phyloP scores from a whole-genome alignment of 2,113 vertebrate species.

The cat (Felis catus) region F.catus_Fca126_mat1.0 CM031413.1:156341501-156342000 shows the following conservation, averaged over 20 bases:
- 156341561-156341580: not conserved
- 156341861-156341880: not conserved
- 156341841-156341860: not conserved
- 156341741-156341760: rapidly evolving
- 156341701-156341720: not conserved
- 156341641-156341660: not conserved
- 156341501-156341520: slow-evolving; percentile 71
- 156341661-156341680: rapidly evolving
- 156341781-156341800: not conserved
- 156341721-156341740: too few species aligned
- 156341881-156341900: not conserved
- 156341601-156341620: not conserved
- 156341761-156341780: not conserved
- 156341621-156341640: not conserved
- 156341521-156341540: not conserved
- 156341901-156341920: not conserved
- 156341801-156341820: not conserved
- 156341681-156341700: not conserved
- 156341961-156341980: not conserved
- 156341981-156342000: not conserved
- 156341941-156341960: not conserved
- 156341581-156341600: not conserved
- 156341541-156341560: not conserved
- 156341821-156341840: rapidly evolving
- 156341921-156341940: not conserved